These are phyloP conservation scores for Novumbra hubbsi DNA, from an alignment of 2,797 vertebrate species.

Conservation along the genomic window DNA sequence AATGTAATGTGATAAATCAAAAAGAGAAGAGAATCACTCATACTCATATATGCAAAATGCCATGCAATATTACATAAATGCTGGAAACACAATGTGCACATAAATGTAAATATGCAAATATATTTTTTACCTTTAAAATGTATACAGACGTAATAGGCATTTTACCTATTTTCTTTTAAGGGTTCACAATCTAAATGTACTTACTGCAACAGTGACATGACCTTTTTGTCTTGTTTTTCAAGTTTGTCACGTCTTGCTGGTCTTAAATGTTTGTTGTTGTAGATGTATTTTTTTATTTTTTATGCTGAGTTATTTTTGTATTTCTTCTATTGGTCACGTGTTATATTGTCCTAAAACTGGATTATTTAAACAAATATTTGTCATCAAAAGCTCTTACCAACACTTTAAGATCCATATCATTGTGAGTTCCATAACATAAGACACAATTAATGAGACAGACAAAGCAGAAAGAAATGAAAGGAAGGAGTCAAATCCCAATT, in stretches of 20 bases:
- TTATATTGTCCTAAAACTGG: slow-evolving; percentile 42
- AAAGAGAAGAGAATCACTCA: slow-evolving; percentile 33
- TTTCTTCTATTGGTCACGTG: slow-evolving; percentile 40
- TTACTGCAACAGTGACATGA: slow-evolving; percentile 39
- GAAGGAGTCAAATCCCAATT: background rate
- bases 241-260: slow-evolving; percentile 36
- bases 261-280: slow-evolving; percentile 43
- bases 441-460: slow-evolving; percentile 1
- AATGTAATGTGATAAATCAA: slow-evolving; percentile 36
- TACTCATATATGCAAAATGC: slow-evolving; percentile 72
- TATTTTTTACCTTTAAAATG: slow-evolving; percentile 61
- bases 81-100: slow-evolving; percentile 65
- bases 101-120: slow-evolving; percentile 67
- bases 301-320: slow-evolving; percentile 33
- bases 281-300: slow-evolving; percentile 32
- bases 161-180: slow-evolving; percentile 36
- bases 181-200: slow-evolving; percentile 37
- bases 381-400: slow-evolving; percentile 17
- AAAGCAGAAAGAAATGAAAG: background rate
- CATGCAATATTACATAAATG: slow-evolving; percentile 66
- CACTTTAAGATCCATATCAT: background rate
- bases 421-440: slow-evolving; percentile 4
- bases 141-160: slow-evolving; percentile 50
- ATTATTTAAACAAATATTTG: slow-evolving; percentile 44
- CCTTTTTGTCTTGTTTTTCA: slow-evolving; percentile 52